Conservation (phyloP, 2,113 vertebrate genomes). For the Cyprinodon variegatus region DNA sequence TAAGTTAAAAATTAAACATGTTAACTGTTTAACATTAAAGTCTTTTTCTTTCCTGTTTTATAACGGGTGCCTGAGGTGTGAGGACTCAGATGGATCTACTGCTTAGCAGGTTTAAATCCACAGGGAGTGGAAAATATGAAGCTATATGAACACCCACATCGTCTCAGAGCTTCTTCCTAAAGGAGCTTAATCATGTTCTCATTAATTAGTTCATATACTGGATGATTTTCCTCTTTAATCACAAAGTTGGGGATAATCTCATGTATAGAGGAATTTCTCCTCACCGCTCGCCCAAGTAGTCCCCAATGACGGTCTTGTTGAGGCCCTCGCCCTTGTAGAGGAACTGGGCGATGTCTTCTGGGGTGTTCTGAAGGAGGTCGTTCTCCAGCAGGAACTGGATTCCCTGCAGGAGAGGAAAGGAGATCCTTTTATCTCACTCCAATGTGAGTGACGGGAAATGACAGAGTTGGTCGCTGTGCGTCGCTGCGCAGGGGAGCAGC, state of each 20-base stretch:
- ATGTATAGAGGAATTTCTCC: constrained; percentile 39
- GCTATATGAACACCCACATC: constrained; percentile 28
- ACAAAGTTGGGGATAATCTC: constrained; percentile 42
- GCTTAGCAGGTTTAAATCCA: constrained; percentile 27
- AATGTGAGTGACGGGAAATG: constrained; percentile 14
- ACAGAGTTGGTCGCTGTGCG: constrained; percentile 25
- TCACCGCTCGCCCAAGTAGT: constrained; percentile 97
- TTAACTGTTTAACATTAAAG: constrained; percentile 14
- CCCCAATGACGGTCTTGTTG: constrained; percentile 97
- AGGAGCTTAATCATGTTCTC: constrained; percentile 23
- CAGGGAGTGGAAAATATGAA: constrained; percentile 12
- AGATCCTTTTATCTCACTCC: constrained; percentile 18
- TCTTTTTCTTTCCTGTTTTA: constrained; percentile 18
- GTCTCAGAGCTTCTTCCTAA: constrained; percentile 32
- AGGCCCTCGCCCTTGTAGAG: constrained; percentile 98
- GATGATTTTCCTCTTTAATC: constrained; percentile 54
- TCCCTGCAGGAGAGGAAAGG: constrained; percentile 78
- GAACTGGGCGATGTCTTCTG: constrained; percentile 96
- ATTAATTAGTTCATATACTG: constrained; percentile 56
- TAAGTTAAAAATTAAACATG: background rate
- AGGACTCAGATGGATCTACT: constrained; percentile 19
- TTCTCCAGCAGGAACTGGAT: constrained; percentile 98
- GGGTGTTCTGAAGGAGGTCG: constrained; percentile 93
- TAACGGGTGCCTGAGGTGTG: constrained; percentile 16
- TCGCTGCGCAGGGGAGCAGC: background rate